A percentile compares a stretch with the other conserved stretches of the same genome.
These are phyloP conservation scores for Naja naja DNA, from an alignment of 2,113 vertebrate species.

Conservation along the genomic window DNA sequence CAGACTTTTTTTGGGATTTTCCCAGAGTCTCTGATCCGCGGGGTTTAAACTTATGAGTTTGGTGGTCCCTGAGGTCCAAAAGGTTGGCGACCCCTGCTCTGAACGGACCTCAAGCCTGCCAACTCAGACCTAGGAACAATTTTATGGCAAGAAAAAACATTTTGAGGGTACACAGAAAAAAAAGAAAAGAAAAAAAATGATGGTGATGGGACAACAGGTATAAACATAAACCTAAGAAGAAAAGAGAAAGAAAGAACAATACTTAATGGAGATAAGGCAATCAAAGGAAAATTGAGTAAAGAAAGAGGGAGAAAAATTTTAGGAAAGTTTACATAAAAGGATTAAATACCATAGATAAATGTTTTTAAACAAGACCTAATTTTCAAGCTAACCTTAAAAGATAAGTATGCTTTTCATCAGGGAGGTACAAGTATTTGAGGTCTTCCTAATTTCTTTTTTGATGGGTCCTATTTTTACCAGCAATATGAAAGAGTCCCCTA, in stretches of 20 bases:
- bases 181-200: neutral
- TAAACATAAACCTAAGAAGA: neutral
- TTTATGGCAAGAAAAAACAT: neutral
- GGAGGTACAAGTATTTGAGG: neutral
- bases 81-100: too few relatives aligned
- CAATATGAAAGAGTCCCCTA: neutral
- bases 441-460: neutral
- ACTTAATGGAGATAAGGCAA: neutral
- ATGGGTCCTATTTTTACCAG: neutral
- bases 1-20: too few relatives aligned
- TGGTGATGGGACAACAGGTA: neutral
- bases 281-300: neutral
- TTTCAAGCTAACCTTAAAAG: neutral
- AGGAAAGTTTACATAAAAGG: neutral
- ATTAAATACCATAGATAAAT: neutral
- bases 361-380: neutral
- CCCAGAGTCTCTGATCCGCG: too few relatives aligned
- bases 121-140: neutral
- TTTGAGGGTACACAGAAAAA: neutral
- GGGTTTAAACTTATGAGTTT: too few relatives aligned
- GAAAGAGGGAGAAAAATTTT: neutral
- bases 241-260: neutral
- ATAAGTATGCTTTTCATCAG: neutral
- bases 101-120: neutral
- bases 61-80: too few relatives aligned